These are phyloP conservation scores for Hirudo medicinalis DNA, from an alignment of 1,140 invertebrate species.

Conservation along the genomic window DNA sequence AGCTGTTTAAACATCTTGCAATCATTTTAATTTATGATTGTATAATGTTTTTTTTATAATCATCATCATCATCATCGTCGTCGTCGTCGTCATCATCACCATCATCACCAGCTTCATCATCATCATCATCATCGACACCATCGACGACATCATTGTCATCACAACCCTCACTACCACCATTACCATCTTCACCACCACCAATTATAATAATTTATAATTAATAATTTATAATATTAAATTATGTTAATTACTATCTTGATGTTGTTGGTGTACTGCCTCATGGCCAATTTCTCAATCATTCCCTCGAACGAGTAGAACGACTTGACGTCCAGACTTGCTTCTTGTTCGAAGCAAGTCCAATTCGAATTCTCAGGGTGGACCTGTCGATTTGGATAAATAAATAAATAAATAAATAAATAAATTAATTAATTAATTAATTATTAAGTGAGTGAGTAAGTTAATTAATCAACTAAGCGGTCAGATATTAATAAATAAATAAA, in stretches of 20 bases:
- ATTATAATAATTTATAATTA: no score
- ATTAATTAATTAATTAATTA: not conserved
- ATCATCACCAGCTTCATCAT: slow-evolving; percentile 22
- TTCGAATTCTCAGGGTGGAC: slow-evolving; percentile 83
- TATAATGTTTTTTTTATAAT: no score
- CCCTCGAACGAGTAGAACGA: slow-evolving; percentile 92
- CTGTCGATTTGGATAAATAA: slow-evolving; percentile 40
- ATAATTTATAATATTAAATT: no score
- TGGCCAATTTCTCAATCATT: slow-evolving; percentile 86
- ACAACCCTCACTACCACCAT: slow-evolving; percentile 21
- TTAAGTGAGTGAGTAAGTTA: no score
- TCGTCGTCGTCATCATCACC: slow-evolving; percentile 17
- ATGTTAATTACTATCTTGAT: slow-evolving; percentile 59
- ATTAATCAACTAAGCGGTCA: no score
- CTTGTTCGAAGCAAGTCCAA: slow-evolving; percentile 95
- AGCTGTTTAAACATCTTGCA: not conserved
- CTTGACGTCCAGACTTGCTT: slow-evolving; percentile 80
- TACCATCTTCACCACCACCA: slow-evolving; percentile 21
- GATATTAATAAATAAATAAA: no score
- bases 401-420: not conserved
- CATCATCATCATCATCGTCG: not conserved
- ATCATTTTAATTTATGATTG: no score
- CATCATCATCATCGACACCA: slow-evolving; percentile 20
- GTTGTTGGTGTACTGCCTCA: slow-evolving; percentile 88
- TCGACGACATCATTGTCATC: slow-evolving; percentile 23